Evolutionary conservation across 2,113 vertebrate genomes (phyloP).

Genomic region (Polyodon spathula): DNA sequence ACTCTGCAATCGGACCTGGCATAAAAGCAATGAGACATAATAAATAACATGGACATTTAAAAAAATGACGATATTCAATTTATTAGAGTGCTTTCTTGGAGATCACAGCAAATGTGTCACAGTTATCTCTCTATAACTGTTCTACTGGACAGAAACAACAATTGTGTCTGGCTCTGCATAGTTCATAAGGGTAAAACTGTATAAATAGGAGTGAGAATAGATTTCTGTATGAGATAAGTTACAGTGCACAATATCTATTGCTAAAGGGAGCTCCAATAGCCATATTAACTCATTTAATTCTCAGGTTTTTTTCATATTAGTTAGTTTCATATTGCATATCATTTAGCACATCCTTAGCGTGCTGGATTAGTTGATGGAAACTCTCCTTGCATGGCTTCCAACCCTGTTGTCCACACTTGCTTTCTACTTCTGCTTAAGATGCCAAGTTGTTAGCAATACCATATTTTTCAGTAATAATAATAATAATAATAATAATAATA

Average conservation of each 20-base stretch:
- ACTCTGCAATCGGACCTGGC: conserved; percentile 26
- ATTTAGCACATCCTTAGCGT: background rate
- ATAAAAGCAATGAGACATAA: conserved; percentile 52
- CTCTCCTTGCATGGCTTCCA: conserved; percentile 3
- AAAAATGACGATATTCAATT: conserved; percentile 43
- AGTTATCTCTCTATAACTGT: conserved; percentile 26
- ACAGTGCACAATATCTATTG: background rate
- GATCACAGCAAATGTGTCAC: conserved; percentile 34
- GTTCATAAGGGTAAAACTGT: background rate
- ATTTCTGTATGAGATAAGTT: background rate
- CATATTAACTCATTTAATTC: accelerated
- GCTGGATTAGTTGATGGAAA: background rate
- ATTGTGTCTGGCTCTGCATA: background rate
- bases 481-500: background rate
- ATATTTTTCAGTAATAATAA: conserved; percentile 18
- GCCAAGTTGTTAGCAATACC: conserved; percentile 25
- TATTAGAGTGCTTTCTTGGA: conserved; percentile 36
- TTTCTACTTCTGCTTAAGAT: conserved; percentile 20
- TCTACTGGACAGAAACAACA: conserved; percentile 9
- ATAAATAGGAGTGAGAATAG: background rate
- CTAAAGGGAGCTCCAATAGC: background rate
- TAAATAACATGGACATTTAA: conserved; percentile 45
- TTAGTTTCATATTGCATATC: conserved; percentile 19
- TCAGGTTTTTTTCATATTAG: conserved; percentile 8
- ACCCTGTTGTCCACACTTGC: conserved; percentile 19